Evolutionary conservation across 2,113 vertebrate genomes (phyloP), one percentile per base, ranked within the genome.

Genomic region (Onychorhynchus coronatus): DNA sequence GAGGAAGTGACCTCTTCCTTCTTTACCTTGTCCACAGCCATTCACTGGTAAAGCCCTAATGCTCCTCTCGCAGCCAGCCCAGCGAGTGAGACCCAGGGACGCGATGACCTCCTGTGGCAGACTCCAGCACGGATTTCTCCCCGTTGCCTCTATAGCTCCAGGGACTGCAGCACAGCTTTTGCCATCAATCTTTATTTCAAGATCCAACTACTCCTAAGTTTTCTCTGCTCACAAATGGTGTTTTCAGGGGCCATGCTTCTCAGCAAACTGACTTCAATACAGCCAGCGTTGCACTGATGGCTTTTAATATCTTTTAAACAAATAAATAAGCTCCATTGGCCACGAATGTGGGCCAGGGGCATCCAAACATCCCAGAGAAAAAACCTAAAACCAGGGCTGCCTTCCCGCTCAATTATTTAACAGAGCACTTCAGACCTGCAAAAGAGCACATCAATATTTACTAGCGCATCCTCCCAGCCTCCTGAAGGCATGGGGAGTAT

Each of bases 31-130:
- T 28, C 83, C 62, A 84, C 50, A 81, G 68, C 58, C 83, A 4
- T 33, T 85, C 58, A 28, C 52, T 27, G 50, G 9, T 46, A 42
- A n/a, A 83, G 61, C 31, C 20, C 76, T 5, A 25, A 20, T 0
- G 30, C 41, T 85, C 53, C 19, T 33, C 50, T n/a, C 14, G 12
- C 30, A 62, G 81, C 62, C 87, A 46, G 63, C 71, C 49, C 42
- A 39, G 35, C 3, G 56, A 74, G 52, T 1, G 52, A 93, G 53
- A 53, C 9, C 55, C 3, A n/a, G 76, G 89, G 46, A 39, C 58
- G 63, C 23, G 9, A 92, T 87, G 95, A 97, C 96, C 95, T 93
- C 97, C 9, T 71, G 92, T 89, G 97, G 97, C 94, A 93, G 95
- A 74, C 2, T 20, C 31, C 42, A 3, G n/a, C 47, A 39, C 37